Evolutionary conservation across 2,797 vertebrate genomes (phyloP).

Genomic region (Perodicticus potto): DNA sequence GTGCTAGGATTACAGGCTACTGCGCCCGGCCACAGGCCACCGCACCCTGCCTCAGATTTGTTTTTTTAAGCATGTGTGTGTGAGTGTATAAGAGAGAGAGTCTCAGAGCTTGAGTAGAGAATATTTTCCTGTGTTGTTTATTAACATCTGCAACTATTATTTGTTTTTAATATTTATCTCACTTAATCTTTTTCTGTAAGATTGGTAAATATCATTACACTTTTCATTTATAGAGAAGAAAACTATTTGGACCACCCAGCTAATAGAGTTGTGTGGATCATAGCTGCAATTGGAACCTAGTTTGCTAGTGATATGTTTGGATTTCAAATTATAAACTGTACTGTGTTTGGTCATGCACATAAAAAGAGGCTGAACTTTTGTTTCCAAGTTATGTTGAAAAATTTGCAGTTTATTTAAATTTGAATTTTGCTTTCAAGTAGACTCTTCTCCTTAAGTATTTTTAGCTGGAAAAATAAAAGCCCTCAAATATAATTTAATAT

Average conservation of each 20-base stretch:
- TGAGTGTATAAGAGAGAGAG: not conserved
- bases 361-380: conserved; percentile 28
- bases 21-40: no score
- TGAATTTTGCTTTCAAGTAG: conserved; percentile 51
- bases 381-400: conserved; percentile 64
- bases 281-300: conserved; percentile 6
- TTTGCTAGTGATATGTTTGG: conserved; percentile 57
- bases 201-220: not conserved
- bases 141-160: not conserved
- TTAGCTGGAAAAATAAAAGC: conserved; percentile 51
- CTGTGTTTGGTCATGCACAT: conserved; percentile 45
- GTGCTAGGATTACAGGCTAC: no score
- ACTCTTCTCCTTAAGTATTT: conserved; percentile 60
- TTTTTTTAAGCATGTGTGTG: not conserved
- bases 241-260: conserved; percentile 19
- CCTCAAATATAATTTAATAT: conserved; percentile 65
- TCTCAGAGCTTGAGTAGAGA: conserved; percentile 17
- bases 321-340: conserved; percentile 51
- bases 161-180: conserved; percentile 33
- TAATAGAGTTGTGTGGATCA: not conserved
- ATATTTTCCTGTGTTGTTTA: conserved; percentile 43
- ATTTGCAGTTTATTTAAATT: conserved; percentile 71
- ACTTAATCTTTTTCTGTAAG: not conserved
- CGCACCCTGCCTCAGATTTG: not conserved
- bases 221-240: conserved; percentile 30